Percentiles rank a stretch among this genome's conserved stretches.
Conservation (phyloP, 1,140 invertebrate genomes). For the Brachionus asplanchnoidis region DNA sequence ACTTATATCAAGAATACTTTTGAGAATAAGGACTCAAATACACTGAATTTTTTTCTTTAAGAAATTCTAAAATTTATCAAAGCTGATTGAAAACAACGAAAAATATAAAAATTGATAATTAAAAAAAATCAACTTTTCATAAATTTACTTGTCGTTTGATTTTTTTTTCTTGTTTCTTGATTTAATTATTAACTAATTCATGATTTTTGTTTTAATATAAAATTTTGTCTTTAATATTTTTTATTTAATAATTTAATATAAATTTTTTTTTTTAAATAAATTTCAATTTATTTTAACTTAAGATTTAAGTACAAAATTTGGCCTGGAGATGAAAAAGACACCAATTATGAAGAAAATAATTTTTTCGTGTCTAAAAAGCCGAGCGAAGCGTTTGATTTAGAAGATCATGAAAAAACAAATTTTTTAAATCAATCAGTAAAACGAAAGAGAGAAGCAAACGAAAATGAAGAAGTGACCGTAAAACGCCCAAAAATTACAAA, state of each 20-base stretch:
- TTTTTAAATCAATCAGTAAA: background rate
- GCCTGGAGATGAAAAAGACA: conserved; percentile 18
- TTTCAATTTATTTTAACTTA: background rate
- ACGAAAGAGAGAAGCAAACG: background rate
- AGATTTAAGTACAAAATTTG: conserved; percentile 21
- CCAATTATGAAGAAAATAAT: background rate
- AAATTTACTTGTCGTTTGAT: too few relatives aligned
- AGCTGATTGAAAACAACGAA: too few relatives aligned
- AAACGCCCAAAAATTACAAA: background rate
- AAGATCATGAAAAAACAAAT: background rate
- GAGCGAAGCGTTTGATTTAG: background rate
- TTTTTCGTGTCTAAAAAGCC: background rate
- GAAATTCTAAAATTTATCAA: too few relatives aligned
- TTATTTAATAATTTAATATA: background rate
- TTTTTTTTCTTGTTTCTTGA: too few relatives aligned
- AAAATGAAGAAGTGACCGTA: background rate
- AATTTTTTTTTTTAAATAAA: background rate
- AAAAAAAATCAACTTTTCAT: too few relatives aligned
- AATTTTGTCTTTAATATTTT: too few relatives aligned
- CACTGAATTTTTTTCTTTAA: too few relatives aligned
- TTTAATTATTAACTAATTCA: too few relatives aligned
- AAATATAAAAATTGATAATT: too few relatives aligned
- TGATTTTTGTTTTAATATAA: too few relatives aligned
- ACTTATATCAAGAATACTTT: too few relatives aligned
- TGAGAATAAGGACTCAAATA: too few relatives aligned